Percentiles rank a stretch among this genome's conserved stretches.
These are phyloP conservation scores for Leistus spinibarbis DNA, from an alignment of 2,888 invertebrate genomes.

Conservation along the genomic window DNA sequence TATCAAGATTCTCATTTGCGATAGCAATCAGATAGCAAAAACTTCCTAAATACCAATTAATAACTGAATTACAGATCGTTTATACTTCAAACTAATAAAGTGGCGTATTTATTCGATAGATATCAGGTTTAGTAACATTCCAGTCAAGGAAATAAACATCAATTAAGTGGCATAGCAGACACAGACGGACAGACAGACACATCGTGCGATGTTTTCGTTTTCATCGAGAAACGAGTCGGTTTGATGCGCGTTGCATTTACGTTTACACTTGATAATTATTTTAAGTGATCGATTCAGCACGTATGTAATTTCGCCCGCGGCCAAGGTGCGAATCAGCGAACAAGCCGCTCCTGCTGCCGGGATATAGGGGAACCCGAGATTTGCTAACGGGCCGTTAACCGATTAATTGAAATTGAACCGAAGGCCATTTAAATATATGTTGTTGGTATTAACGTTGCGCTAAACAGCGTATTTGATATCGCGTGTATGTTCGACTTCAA, in stretches of 20 bases:
- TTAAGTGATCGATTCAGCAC: constrained; percentile 16
- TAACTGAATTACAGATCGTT: neutral
- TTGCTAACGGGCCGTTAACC: constrained; percentile 12
- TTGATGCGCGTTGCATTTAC: neutral
- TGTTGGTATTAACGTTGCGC: neutral
- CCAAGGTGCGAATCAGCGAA: constrained; percentile 15
- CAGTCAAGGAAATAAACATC: neutral
- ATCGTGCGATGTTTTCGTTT: neutral
- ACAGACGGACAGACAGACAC: neutral
- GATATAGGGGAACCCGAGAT: neutral
- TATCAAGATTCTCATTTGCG: neutral
- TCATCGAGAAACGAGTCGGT: neutral
- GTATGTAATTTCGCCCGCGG: constrained; percentile 15
- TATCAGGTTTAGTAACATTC: constrained; percentile 4
- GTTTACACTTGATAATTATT: constrained; percentile 14
- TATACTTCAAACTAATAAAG: neutral
- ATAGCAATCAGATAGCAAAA: neutral
- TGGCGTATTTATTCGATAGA: neutral
- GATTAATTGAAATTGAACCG: constrained; percentile 21
- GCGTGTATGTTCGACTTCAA: neutral
- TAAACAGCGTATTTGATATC: neutral
- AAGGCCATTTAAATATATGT: neutral
- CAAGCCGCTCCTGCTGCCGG: neutral
- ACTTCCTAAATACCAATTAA: neutral
- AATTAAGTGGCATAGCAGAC: neutral